Evolutionary conservation across 37 sponge, comb jelly and placozoan genomes (phyloP).

Genomic region (Ephydatia muelleri): DNA sequence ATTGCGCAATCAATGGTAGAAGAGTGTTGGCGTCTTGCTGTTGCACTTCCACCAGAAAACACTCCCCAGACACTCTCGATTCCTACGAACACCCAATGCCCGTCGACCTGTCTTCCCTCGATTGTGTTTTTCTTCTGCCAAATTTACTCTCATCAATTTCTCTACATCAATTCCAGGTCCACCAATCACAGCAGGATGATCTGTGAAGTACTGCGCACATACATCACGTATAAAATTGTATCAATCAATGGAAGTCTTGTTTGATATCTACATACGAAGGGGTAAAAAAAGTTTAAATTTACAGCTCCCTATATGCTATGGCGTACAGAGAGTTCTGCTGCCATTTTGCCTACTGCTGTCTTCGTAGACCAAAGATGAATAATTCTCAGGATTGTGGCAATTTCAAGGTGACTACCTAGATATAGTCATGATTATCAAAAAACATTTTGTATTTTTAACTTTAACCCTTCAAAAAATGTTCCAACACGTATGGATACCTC

Average conservation of each 20-base stretch:
- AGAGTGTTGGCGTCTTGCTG: slow-evolving; percentile 36
- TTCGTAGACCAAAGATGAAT: slow-evolving; percentile 24
- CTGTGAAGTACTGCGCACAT: slow-evolving; percentile 50
- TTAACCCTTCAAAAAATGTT: slow-evolving; percentile 21
- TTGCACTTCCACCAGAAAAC: slow-evolving; percentile 38
- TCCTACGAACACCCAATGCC: slow-evolving; percentile 66
- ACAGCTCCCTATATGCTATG: background rate
- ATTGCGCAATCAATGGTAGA: slow-evolving; percentile 36
- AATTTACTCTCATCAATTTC: slow-evolving; percentile 27
- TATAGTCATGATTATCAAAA: too few species aligned
- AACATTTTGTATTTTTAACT: too few species aligned
- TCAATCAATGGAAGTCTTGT: slow-evolving; percentile 34
- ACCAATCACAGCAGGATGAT: slow-evolving; percentile 41
- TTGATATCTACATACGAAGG: too few species aligned
- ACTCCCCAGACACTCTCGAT: slow-evolving; percentile 26
- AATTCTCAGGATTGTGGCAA: slow-evolving; percentile 10
- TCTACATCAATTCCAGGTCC: background rate
- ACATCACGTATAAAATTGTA: slow-evolving; percentile 52
- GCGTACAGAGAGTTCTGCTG: slow-evolving; percentile 12
- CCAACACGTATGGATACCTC: slow-evolving; percentile 21
- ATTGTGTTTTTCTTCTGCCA: slow-evolving; percentile 36
- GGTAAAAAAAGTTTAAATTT: too few species aligned
- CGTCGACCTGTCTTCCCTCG: slow-evolving; percentile 31
- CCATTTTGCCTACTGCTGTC: background rate
- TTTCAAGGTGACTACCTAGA: too few species aligned